Conservation (phyloP, 2,888 invertebrate genomes). For the Neria commutata region DNA sequence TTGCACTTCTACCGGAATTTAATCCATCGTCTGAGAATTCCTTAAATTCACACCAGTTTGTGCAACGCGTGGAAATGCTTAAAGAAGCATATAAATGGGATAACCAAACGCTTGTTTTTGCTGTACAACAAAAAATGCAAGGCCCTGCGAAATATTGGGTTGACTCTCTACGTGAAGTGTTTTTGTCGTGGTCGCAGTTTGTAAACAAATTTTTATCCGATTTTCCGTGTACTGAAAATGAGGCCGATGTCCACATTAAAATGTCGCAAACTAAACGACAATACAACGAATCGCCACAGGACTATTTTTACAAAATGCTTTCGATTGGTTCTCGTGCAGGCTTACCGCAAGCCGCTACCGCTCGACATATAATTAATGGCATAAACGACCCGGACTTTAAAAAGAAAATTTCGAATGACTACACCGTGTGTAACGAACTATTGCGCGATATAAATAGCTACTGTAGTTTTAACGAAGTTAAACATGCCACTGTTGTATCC, state of each 20-base stretch:
- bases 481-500: neutral
- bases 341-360: slow-evolving; percentile 12
- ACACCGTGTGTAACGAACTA: slow-evolving; percentile 14
- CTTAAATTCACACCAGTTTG: slow-evolving; percentile 13
- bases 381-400: slow-evolving; percentile 18
- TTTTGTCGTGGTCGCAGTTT: slow-evolving; percentile 14
- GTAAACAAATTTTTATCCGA: slow-evolving; percentile 8
- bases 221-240: slow-evolving; percentile 20
- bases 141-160: slow-evolving; percentile 23
- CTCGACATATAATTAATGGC: slow-evolving; percentile 17
- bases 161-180: slow-evolving; percentile 13
- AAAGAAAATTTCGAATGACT: slow-evolving; percentile 16
- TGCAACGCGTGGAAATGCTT: slow-evolving; percentile 5
- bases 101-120: slow-evolving; percentile 10
- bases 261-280: slow-evolving; percentile 18
- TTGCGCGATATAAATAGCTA: slow-evolving; percentile 16
- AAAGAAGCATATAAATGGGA: slow-evolving; percentile 15
- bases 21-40: slow-evolving; percentile 7
- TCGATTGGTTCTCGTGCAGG: slow-evolving; percentile 13
- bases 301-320: slow-evolving; percentile 23
- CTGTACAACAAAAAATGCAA: slow-evolving; percentile 12
- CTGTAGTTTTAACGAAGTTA: slow-evolving; percentile 12
- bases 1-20: slow-evolving; percentile 17
- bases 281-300: slow-evolving; percentile 14
- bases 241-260: slow-evolving; percentile 20